Conservation (phyloP, 2,113 vertebrate species). For the Corvus cornix region DNA sequence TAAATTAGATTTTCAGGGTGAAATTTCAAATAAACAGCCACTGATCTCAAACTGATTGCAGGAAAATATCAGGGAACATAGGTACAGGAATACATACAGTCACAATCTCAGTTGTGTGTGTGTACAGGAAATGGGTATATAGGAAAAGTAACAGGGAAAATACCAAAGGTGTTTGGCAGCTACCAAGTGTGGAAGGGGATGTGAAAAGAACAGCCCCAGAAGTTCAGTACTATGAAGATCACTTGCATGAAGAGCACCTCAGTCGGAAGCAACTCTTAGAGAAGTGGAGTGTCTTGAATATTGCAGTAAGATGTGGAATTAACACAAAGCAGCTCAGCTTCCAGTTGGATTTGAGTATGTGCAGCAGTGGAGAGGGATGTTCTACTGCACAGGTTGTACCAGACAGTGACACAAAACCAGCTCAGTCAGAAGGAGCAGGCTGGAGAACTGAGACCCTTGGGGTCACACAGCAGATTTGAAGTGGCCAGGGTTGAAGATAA, state of each 20-base stretch:
- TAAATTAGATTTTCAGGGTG: background rate
- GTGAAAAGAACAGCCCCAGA: background rate
- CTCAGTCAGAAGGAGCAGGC: background rate
- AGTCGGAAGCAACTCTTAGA: background rate
- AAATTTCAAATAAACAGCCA: background rate
- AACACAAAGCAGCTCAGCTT: background rate
- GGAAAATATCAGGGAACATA: background rate
- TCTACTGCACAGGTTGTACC: background rate
- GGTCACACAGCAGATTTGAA: background rate
- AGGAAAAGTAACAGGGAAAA: background rate
- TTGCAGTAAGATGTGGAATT: background rate
- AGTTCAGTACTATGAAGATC: background rate
- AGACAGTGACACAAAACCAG: background rate
- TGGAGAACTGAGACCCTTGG: background rate
- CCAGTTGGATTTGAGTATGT: background rate
- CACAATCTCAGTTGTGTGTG: background rate
- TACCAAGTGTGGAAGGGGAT: background rate
- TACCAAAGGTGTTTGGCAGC: background rate
- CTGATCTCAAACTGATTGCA: background rate
- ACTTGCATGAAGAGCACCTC: background rate
- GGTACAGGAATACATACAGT: background rate
- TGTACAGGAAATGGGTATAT: background rate
- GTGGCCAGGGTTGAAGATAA: background rate
- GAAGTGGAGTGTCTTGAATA: background rate
- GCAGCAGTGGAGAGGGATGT: background rate